Evolutionary conservation across 2,888 invertebrate species (phyloP).

Genomic region (Lithophane ornitopus): DNA sequence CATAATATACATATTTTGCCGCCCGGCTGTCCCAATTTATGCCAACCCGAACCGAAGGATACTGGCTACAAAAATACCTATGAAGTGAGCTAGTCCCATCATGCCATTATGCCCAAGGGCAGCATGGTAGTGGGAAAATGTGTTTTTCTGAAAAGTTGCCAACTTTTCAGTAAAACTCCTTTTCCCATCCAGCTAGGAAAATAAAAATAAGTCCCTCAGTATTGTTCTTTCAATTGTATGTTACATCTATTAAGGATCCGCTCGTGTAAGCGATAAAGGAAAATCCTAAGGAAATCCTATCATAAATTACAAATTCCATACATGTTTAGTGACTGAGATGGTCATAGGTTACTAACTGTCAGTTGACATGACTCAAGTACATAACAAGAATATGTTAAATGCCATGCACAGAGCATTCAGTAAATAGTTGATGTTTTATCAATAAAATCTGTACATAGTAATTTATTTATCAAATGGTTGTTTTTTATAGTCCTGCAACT

Average conservation of each 20-base stretch:
- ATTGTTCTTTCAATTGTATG: not conserved
- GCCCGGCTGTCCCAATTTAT: too few relatives aligned
- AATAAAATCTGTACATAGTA: not conserved
- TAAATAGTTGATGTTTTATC: not conserved
- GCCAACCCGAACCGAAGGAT: too few relatives aligned
- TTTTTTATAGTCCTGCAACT: not conserved
- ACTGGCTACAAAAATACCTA: too few relatives aligned
- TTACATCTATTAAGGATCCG: not conserved
- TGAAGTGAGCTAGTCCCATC: too few relatives aligned
- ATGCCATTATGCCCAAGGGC: too few relatives aligned
- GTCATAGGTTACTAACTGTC: slow-evolving; percentile 24
- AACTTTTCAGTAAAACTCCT: too few relatives aligned
- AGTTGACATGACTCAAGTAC: slow-evolving; percentile 8
- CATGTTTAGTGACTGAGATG: slow-evolving; percentile 17
- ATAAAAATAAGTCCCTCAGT: not conserved
- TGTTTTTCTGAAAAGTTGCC: not conserved
- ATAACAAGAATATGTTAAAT: slow-evolving; percentile 37
- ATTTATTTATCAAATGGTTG: not conserved
- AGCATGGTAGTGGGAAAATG: not conserved
- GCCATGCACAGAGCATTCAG: not conserved
- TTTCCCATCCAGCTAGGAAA: not conserved
- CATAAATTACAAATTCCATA: slow-evolving; percentile 32
- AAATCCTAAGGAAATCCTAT: slow-evolving; percentile 25
- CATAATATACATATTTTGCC: too few relatives aligned
- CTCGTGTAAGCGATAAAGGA: slow-evolving; percentile 19